A percentile compares a stretch with the other conserved stretches of the same genome.
phyloP scores from a whole-genome alignment of 2,797 vertebrate species.

The Premnoplex brunnescens region DNA sequence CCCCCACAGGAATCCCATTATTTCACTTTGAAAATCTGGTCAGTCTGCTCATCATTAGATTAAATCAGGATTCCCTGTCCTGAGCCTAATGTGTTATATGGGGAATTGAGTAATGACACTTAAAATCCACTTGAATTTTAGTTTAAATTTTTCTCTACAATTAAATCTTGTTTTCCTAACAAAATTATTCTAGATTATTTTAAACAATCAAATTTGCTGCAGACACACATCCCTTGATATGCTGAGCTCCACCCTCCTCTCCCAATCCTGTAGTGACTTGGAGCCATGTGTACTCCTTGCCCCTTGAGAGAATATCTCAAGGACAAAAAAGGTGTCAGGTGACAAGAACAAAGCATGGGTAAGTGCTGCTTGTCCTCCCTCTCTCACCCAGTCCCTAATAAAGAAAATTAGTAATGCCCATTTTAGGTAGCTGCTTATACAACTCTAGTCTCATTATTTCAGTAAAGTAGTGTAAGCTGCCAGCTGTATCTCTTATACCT shows the following conservation, averaged over 20 bases:
- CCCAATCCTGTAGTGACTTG: background rate
- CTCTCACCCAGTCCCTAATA: background rate
- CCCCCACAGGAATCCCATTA: background rate
- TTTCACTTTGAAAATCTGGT: slow-evolving; percentile 50
- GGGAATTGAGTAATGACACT: slow-evolving; percentile 28
- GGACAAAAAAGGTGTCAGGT: slow-evolving; percentile 35
- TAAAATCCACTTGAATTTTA: slow-evolving; percentile 51
- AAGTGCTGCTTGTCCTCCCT: background rate
- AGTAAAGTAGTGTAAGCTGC: slow-evolving; percentile 8
- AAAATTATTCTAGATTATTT: slow-evolving; percentile 50
- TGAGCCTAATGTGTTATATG: background rate
- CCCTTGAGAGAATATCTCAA: slow-evolving; percentile 35
- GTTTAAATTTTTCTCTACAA: slow-evolving; percentile 44
- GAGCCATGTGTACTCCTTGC: background rate
- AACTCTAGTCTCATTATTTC: slow-evolving; percentile 39
- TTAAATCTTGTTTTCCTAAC: slow-evolving; percentile 3
- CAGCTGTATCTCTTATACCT: slow-evolving; percentile 22
- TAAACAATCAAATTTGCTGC: slow-evolving; percentile 32
- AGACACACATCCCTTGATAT: background rate
- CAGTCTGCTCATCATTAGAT: slow-evolving; percentile 26
- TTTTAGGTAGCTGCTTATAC: slow-evolving; percentile 41
- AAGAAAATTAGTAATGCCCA: slow-evolving; percentile 31
- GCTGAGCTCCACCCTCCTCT: background rate
- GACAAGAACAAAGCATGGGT: background rate
- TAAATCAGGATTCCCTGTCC: slow-evolving; percentile 54